Evolutionary conservation across 2,888 invertebrate species (phyloP).

Genomic region (Aphodius sticticus): DNA sequence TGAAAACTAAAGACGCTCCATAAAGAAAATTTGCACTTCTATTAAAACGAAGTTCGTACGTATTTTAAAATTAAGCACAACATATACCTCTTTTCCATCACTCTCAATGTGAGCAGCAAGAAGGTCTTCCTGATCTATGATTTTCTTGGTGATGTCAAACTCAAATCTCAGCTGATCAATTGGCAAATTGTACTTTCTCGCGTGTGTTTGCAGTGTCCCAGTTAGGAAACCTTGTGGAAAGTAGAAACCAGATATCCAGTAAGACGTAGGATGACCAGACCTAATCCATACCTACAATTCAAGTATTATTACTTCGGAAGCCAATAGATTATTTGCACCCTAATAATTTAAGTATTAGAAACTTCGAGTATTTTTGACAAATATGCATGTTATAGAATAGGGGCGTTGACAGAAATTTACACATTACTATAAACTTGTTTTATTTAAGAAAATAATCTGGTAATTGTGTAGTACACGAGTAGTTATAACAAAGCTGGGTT

Average conservation of each 20-base stretch:
- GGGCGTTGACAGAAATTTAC: too few relatives aligned
- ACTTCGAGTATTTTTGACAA: too few relatives aligned
- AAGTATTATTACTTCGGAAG: slow-evolving; percentile 42
- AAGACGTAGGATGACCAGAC: slow-evolving; percentile 78
- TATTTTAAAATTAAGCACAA: background rate
- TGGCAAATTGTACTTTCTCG: slow-evolving; percentile 84
- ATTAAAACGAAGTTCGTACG: too few relatives aligned
- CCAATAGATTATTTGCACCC: too few relatives aligned
- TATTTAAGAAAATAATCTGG: too few relatives aligned
- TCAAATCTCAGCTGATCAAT: slow-evolving; percentile 88
- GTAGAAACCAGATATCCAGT: slow-evolving; percentile 93
- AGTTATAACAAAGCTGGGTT: too few relatives aligned
- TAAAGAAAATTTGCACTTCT: too few relatives aligned
- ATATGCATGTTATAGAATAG: too few relatives aligned
- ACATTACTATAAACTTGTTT: too few relatives aligned
- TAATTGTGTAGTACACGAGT: too few relatives aligned
- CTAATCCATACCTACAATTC: slow-evolving; percentile 70
- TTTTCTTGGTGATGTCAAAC: slow-evolving; percentile 66
- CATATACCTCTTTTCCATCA: slow-evolving; percentile 51
- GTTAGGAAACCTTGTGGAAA: slow-evolving; percentile 95
- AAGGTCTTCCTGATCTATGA: slow-evolving; percentile 73
- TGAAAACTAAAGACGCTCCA: too few relatives aligned
- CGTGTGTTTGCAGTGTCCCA: slow-evolving; percentile 88
- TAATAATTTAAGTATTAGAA: too few relatives aligned
- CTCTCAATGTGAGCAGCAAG: slow-evolving; percentile 60